phyloP scores from a whole-genome alignment of 2,888 invertebrate species.

The Ceriagrion tenellum region DNA sequence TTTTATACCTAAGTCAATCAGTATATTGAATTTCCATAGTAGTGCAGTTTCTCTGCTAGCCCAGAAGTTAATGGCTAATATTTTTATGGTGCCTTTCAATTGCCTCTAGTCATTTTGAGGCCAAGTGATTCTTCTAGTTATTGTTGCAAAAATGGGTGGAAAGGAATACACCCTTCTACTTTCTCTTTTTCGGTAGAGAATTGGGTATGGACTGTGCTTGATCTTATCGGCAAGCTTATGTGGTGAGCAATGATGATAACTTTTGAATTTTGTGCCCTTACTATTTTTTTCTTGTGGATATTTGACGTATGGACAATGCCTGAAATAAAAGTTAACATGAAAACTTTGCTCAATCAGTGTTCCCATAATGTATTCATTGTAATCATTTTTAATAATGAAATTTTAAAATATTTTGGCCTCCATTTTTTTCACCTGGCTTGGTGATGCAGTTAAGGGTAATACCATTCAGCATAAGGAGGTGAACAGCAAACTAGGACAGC shows the following conservation, averaged over 20 bases:
- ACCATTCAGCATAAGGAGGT: no score
- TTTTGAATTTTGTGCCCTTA: neutral
- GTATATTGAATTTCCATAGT: neutral
- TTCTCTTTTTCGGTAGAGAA: neutral
- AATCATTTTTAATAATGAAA: conserved; percentile 9
- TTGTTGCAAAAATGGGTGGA: neutral
- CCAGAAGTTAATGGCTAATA: neutral
- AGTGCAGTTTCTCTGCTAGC: neutral
- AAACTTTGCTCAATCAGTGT: neutral
- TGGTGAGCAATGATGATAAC: neutral
- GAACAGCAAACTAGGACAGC: no score
- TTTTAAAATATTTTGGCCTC: neutral
- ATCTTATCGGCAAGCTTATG: neutral
- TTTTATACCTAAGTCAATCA: neutral
- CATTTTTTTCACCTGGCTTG: neutral
- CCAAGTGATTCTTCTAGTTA: neutral
- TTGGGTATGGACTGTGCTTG: neutral
- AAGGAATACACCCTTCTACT: neutral
- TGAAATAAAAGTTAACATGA: neutral
- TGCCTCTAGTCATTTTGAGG: neutral
- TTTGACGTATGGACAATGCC: neutral
- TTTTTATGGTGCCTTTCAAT: neutral
- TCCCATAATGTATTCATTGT: neutral
- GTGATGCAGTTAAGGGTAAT: no score
- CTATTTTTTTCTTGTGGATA: neutral